Evolutionary conservation across 1,140 invertebrate species (phyloP).

Genomic region (Leptinotarsa lineolata): DNA sequence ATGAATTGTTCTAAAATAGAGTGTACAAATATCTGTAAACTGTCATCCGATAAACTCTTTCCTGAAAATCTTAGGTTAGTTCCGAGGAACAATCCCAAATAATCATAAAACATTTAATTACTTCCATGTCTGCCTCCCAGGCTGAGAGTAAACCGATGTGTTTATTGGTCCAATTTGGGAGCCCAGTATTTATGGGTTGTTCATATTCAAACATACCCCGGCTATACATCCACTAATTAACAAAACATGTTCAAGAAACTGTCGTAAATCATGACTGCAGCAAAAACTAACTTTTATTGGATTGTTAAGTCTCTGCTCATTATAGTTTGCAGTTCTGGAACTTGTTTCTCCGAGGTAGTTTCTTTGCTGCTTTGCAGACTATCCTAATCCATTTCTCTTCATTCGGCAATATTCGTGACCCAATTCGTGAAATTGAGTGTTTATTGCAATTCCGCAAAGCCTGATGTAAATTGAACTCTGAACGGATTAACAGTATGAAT

Average conservation of each 20-base stretch:
- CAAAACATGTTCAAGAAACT: conserved; percentile 28
- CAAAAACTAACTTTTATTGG: conserved; percentile 37
- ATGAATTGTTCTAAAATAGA: no score
- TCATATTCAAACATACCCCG: conserved; percentile 34
- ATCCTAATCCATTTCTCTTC: neutral
- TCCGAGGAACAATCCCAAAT: no score
- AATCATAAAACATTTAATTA: no score
- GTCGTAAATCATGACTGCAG: conserved; percentile 33
- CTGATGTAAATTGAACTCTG: no score
- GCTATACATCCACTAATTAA: conserved; percentile 28
- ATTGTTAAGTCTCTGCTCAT: conserved; percentile 36
- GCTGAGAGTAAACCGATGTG: neutral
- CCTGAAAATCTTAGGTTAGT: no score
- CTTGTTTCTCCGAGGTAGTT: conserved; percentile 18
- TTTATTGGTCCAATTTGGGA: conserved; percentile 28
- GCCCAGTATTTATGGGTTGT: conserved; percentile 25
- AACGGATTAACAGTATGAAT: no score
- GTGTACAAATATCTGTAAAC: no score
- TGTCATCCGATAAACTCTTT: no score
- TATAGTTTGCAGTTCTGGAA: conserved; percentile 34
- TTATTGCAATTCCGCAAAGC: no score
- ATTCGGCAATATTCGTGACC: neutral
- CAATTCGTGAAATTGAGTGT: neutral
- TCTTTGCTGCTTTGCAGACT: neutral
- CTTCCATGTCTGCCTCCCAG: neutral